Base-by-base conservation (phyloP, 2,888 invertebrate genomes). In the Chrysopilus asiliformis region DNA sequence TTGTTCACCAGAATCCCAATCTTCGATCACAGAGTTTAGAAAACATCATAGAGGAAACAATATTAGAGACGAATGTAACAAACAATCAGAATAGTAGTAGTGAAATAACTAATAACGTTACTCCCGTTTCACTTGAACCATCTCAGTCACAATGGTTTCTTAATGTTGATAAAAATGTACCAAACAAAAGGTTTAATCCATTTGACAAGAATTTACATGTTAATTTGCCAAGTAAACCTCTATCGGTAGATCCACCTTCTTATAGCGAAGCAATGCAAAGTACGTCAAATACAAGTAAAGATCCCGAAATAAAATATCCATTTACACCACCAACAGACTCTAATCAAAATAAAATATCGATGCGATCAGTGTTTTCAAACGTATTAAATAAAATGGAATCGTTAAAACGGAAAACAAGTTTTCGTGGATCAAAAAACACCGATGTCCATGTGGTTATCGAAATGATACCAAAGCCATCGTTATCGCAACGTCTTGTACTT, bases 381-480 rank as follows among this genome's bases (percentile, higher is more conserved):
- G 58, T 63, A 3, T 53, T 56, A 30, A 51, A 52, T 12, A 57
- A 53, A 24, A 56, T 61, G 39, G 60, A 60, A 28, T 38, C 32
- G 15, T 47, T 61, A 35, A 60, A 57, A 36, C 51, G 64, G 1
- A 53, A 55, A 20, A 51, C 57, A 4, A 61, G 61, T 41, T 57
- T 63, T 27, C 56, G 58, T 18, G 43, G 36, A 2, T 42, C 43
- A 22, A 49, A 49, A 15, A 36, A 40, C 2, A 45, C 50, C 22
- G 57, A 62, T 32, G 50, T 58, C 0, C 55, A 55, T 41, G 52
- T 57, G 3, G 51, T 56, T 0, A 44, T 63, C 6, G 53, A 60
- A 40, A 62, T 64, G 60, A 55, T 64, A 25, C 60, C 63, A 1
- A 50, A 59, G 2, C 62, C 63, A 2, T 49, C 53, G 6, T 42